Evolutionary conservation across 2,888 invertebrate genomes (phyloP), one percentile per base, ranked within the genome.

Genomic region (Tuberolachnus salignus): DNA sequence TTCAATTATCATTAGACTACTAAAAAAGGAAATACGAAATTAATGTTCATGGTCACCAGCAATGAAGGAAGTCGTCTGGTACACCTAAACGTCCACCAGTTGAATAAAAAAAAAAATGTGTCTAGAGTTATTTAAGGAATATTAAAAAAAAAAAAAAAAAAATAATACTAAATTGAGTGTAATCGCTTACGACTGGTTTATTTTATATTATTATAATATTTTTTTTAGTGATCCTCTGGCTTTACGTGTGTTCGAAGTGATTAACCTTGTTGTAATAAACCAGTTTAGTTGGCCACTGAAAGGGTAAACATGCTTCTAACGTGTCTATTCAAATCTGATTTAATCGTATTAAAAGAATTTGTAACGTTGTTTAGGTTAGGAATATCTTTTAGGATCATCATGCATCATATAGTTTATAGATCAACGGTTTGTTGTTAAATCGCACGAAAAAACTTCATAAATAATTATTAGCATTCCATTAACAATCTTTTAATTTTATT

Each of bases 211-310:
- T 34, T 6, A 34, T 34, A 4, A 34, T 34, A 4, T 69, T 55
- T 61, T 70, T 61, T 73, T 63, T 53, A 51, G 63, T 63, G 72
- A 61, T 72, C 46, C 16, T 63, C 34, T 63, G 51, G 42, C 42
- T 73, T 63, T 51, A 73, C 42, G 63, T 63, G 51, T 63, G 51
- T 73, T 73, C 21, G 16, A 73, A 73, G 51, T 53, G 73, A 73
- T 72, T 73, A 73, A 73, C 73, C 73, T 73, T 63, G 73, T 73
- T 73, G 63, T 63, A 63, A 73, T 73, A 73, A 73, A 73, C 73
- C 73, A 73, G 73, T 73, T 73, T 73, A 42, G 73, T 73, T 42
- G 42, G 63, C 23, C 63, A 73, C 11, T 42, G 73, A 73, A 73
- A 73, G 63, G 63, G 63, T 63, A 63, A 63, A 73, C 63, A 51